Evolutionary conservation across 1,140 invertebrate species (phyloP).

Genomic region (Drosophila nebulosa): DNA sequence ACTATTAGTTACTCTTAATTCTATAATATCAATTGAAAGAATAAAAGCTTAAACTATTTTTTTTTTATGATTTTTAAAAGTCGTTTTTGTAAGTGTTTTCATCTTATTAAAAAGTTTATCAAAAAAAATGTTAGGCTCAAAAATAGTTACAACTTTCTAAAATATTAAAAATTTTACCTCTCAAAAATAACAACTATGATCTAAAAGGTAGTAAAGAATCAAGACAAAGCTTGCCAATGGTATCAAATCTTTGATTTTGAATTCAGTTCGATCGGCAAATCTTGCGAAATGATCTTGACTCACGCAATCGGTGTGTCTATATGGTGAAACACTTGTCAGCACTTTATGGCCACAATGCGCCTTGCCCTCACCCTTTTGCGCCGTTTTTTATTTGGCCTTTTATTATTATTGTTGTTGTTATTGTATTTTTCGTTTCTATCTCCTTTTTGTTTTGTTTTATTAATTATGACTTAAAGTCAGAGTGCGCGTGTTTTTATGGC

Average conservation of each 20-base stretch:
- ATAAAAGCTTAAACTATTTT: no score
- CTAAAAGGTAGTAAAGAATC: no score
- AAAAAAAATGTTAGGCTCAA: no score
- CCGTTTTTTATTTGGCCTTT: slow-evolving; percentile 27
- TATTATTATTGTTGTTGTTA: slow-evolving; percentile 22
- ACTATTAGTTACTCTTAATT: no score
- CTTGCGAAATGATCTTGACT: slow-evolving; percentile 36
- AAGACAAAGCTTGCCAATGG: no score
- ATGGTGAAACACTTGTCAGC: slow-evolving; percentile 62
- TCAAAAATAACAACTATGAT: no score
- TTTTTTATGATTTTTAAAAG: no score
- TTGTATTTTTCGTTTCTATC: slow-evolving; percentile 1
- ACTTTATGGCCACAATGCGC: slow-evolving; percentile 49
- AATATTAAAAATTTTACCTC: no score
- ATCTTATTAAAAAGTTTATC: no score
- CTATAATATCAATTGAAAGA: no score
- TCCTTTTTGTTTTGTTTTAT: slow-evolving; percentile 46
- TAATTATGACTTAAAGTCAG: slow-evolving; percentile 59
- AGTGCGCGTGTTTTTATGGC: slow-evolving; percentile 68
- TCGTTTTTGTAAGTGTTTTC: no score
- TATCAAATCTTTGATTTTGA: background rate
- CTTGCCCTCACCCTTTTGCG: slow-evolving; percentile 1
- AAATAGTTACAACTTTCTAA: no score
- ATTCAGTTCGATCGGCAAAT: slow-evolving; percentile 9
- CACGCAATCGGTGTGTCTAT: slow-evolving; percentile 20